phyloP scores from a whole-genome alignment of 2,888 invertebrate genomes.

The Eupithecia exiguata region DNA sequence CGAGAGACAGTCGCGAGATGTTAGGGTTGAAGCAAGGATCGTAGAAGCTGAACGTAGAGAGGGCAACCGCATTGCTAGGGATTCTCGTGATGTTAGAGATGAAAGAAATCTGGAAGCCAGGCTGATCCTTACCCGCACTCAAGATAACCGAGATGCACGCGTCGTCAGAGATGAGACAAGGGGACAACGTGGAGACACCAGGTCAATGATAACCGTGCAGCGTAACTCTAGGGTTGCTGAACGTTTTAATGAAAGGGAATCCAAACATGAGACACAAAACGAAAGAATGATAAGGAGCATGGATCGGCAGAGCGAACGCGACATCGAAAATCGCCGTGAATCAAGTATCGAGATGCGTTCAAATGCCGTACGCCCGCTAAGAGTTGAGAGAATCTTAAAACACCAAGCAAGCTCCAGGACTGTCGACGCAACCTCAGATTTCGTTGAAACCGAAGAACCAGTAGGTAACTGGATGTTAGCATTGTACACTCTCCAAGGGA shows the following conservation, averaged over 20 bases:
- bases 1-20: not conserved
- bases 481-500: constrained; percentile 68
- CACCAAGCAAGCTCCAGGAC: constrained; percentile 43
- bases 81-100: constrained; percentile 14
- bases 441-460: constrained; percentile 37
- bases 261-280: constrained; percentile 13
- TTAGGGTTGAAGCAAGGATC: not conserved
- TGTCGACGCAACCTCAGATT: constrained; percentile 35
- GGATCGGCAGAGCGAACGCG: constrained; percentile 11
- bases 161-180: constrained; percentile 14
- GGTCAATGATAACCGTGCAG: constrained; percentile 13
- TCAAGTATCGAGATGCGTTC: constrained; percentile 19
- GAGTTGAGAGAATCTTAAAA: constrained; percentile 20
- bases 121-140: constrained; percentile 21
- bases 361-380: constrained; percentile 15
- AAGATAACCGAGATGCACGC: constrained; percentile 18
- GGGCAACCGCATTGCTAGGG: not conserved
- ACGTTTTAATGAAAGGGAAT: constrained; percentile 18
- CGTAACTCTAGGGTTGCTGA: constrained; percentile 18
- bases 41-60: constrained; percentile 3
- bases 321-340: constrained; percentile 23
- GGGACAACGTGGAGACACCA: constrained; percentile 14
- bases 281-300: constrained; percentile 23
- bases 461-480: constrained; percentile 62
- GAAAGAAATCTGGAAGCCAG: constrained; percentile 15